Evolutionary conservation across 2,797 vertebrate species (phyloP).

Genomic region (Anabas testudineus): DNA sequence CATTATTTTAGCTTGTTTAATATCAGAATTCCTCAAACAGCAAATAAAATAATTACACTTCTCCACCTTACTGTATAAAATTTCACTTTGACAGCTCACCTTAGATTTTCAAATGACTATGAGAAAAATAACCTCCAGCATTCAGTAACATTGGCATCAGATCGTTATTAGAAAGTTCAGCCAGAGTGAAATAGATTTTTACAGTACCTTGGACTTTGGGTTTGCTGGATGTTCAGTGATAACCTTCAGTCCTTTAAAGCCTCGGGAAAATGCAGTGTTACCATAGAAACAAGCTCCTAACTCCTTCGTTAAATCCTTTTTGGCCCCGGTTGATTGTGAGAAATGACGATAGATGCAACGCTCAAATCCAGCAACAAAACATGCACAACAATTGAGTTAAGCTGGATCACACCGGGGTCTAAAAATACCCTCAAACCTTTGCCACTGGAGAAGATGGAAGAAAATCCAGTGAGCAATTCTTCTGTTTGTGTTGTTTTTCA

Average conservation of each 20-base stretch:
- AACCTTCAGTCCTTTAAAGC: slow-evolving; percentile 65
- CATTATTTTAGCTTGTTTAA: too few relatives aligned
- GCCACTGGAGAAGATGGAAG: slow-evolving; percentile 19
- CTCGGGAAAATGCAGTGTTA: slow-evolving; percentile 52
- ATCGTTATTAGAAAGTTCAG: slow-evolving; percentile 52
- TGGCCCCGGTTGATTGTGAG: slow-evolving; percentile 42
- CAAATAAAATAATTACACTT: too few relatives aligned
- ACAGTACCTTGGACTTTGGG: slow-evolving; percentile 63
- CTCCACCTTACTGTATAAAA: too few relatives aligned
- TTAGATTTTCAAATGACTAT: slow-evolving; percentile 12
- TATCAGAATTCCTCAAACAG: too few relatives aligned
- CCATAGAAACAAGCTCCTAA: slow-evolving; percentile 69
- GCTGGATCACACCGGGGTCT: slow-evolving; percentile 56
- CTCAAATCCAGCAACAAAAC: slow-evolving; percentile 45
- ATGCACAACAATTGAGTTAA: slow-evolving; percentile 29
- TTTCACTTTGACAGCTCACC: too few relatives aligned
- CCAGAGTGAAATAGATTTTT: slow-evolving; percentile 40
- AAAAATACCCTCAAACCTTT: slow-evolving; percentile 63
- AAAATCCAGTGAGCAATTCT: slow-evolving; percentile 2
- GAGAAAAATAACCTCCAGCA: slow-evolving; percentile 4
- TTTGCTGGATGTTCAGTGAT: slow-evolving; percentile 57
- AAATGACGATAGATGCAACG: slow-evolving; percentile 36
- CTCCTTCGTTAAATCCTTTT: slow-evolving; percentile 62
- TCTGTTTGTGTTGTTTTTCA: neutral
- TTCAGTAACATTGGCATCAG: slow-evolving; percentile 10